Percentiles rank a stretch among this genome's conserved stretches.
These are phyloP conservation scores for Temnothorax curvispinosus DNA, from an alignment of 1,140 invertebrate species.

Conservation along the genomic window DNA sequence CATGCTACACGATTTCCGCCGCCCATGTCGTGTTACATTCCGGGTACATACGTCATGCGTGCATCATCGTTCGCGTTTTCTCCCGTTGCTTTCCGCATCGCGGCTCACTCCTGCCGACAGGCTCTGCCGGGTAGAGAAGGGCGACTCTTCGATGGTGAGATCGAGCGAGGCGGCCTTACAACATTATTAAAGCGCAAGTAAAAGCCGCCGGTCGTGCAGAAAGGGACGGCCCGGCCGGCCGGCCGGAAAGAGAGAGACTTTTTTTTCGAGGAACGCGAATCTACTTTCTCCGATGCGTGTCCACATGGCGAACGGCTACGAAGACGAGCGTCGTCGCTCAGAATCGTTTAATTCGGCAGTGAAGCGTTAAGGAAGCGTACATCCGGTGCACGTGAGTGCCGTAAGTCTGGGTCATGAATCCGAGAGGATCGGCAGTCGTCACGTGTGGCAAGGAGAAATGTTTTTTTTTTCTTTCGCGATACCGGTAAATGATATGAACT, in stretches of 20 bases:
- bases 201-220: constrained; percentile 32
- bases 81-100: constrained; percentile 48
- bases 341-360: constrained; percentile 28
- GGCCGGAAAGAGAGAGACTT: constrained; percentile 52
- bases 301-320: constrained; percentile 1
- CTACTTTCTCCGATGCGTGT: constrained; percentile 67
- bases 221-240: background rate
- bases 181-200: constrained; percentile 55
- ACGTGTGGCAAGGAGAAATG: background rate
- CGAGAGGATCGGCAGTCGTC: background rate
- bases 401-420: background rate
- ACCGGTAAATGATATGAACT: background rate
- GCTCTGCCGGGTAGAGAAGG: constrained; percentile 31
- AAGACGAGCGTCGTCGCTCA: constrained; percentile 27
- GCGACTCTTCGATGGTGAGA: constrained; percentile 31
- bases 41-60: constrained; percentile 45
- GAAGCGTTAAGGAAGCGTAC: constrained; percentile 35
- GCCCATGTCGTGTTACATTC: constrained; percentile 47
- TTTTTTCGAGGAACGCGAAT: constrained; percentile 58
- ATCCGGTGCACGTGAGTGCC: constrained; percentile 29
- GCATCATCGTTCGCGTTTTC: constrained; percentile 59
- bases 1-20: constrained; percentile 40
- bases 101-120: constrained; percentile 42
- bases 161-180: constrained; percentile 53
- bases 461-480: background rate